Evolutionary conservation across 2,113 vertebrate species (phyloP).

Genomic region (Gobio gobio): DNA sequence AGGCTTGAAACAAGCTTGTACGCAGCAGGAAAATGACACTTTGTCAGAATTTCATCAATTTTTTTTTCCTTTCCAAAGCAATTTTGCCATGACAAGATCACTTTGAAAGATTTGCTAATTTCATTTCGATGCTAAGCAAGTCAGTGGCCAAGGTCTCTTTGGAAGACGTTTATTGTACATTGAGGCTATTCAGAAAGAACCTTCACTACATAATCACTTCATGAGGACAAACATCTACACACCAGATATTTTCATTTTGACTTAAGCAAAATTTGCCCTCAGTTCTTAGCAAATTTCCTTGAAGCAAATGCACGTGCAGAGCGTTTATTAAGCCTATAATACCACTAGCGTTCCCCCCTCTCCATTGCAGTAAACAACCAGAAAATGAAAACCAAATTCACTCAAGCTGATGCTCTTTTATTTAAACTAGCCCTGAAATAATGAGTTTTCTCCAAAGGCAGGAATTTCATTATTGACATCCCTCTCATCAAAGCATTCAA

Average conservation of each 20-base stretch:
- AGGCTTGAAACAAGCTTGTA: conserved; percentile 71
- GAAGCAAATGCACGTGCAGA: conserved; percentile 71
- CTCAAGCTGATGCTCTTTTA: conserved; percentile 62
- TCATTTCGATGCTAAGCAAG: conserved; percentile 6
- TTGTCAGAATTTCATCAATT: conserved; percentile 54
- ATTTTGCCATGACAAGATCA: not conserved
- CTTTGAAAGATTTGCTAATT: conserved; percentile 46
- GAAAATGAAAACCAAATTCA: conserved; percentile 62
- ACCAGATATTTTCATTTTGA: conserved; percentile 62
- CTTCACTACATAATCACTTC: not conserved
- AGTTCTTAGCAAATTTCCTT: conserved; percentile 68
- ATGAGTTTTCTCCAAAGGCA: conserved; percentile 59
- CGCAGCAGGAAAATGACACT: conserved; percentile 65
- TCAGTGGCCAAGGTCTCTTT: conserved; percentile 37
- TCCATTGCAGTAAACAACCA: conserved; percentile 70
- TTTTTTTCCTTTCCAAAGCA: conserved; percentile 32
- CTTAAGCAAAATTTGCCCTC: conserved; percentile 59
- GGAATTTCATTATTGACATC: conserved; percentile 61
- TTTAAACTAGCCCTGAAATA: conserved; percentile 65
- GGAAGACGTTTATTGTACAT: not conserved
- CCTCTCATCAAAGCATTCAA: conserved; percentile 49
- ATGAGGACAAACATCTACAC: conserved; percentile 8
- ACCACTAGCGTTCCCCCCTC: conserved; percentile 57
- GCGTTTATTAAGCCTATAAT: conserved; percentile 63
- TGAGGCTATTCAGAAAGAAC: conserved; percentile 25